Base-by-base conservation (phyloP, 2,888 invertebrate genomes). In the Polylopha cassiicola region DNA sequence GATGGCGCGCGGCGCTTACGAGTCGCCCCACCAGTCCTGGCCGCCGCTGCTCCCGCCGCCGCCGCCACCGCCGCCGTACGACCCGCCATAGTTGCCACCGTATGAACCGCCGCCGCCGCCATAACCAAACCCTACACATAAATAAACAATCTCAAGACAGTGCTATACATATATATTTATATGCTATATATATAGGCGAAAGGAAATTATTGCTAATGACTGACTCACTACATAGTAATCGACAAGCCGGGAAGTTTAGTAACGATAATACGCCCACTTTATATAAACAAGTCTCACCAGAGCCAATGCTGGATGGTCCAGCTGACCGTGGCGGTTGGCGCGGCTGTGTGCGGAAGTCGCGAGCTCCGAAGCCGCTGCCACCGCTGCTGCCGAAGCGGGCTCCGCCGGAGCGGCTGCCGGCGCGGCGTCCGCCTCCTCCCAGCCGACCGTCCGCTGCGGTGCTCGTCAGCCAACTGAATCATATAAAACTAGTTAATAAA, bases 361-460 rank as follows among this genome's bases (percentile, higher is more conserved):
- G 73, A 37, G 87, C 81, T 38, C 86, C 81, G 53, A 88, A 86
- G 44, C 81, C 75, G 48, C 82, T 74, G 30, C 58, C 54, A 47
- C 67, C 57, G 24, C 60, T 50, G 50, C 59, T 54, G 39, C 55
- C 61, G 44, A 63, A 57, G 27, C 67, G 73, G 20, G 81, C 86
- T 59, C 88, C 87, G 53, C 87, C 84, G 38, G 87, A 85, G 34
- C 88, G 81, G 39, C 89, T 86, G 50, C 89, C 88, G 41, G 89
- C 85, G 60, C 89, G 88, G n/a, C 89, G 78, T 4, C 76, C 79
- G 53, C 82, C 88, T 63, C 94, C 92, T 54, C 88, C 86, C 39
- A 90, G 89, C 58, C 94, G 90, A 4, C 89, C 89, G 62, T 93
- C 93, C 33, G 95, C 87, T 88, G 82, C 81, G 43, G 86, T 65